phyloP scores from a whole-genome alignment of 2,888 invertebrate species.

The Ophion slaviceki region DNA sequence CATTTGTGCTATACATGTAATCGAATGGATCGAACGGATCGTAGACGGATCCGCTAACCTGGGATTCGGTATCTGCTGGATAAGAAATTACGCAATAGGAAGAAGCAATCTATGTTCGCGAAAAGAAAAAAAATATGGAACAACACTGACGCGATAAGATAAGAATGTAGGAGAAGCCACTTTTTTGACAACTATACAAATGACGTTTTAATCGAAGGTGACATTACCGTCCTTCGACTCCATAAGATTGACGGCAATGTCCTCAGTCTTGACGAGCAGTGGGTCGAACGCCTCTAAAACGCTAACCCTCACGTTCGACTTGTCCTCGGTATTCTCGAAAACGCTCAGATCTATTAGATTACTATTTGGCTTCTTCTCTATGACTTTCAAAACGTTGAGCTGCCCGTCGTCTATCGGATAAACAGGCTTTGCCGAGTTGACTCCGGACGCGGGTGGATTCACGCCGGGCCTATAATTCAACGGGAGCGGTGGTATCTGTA shows the following conservation, averaged over 20 bases:
- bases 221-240: constrained; percentile 72
- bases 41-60: constrained; percentile 88
- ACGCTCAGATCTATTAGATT: constrained; percentile 86
- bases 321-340: constrained; percentile 83
- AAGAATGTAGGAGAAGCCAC: constrained; percentile 23
- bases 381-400: constrained; percentile 82
- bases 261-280: constrained; percentile 87
- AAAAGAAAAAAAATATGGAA: constrained; percentile 5
- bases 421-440: constrained; percentile 63
- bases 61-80: constrained; percentile 83
- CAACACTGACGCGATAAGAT: constrained; percentile 39
- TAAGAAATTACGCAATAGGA: constrained; percentile 42
- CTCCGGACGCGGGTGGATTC: constrained; percentile 80
- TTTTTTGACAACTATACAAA: constrained; percentile 7
- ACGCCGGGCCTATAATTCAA: constrained; percentile 79
- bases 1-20: constrained; percentile 89
- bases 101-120: constrained; percentile 10
- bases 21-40: constrained; percentile 92
- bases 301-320: constrained; percentile 86
- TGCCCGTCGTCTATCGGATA: constrained; percentile 77
- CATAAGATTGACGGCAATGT: constrained; percentile 58
- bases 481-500: constrained; percentile 82
- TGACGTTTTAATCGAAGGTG: constrained; percentile 22
- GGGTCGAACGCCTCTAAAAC: constrained; percentile 96
- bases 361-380: constrained; percentile 84